Conservation (phyloP, 2,888 invertebrate species). For the Apamea anceps region DNA sequence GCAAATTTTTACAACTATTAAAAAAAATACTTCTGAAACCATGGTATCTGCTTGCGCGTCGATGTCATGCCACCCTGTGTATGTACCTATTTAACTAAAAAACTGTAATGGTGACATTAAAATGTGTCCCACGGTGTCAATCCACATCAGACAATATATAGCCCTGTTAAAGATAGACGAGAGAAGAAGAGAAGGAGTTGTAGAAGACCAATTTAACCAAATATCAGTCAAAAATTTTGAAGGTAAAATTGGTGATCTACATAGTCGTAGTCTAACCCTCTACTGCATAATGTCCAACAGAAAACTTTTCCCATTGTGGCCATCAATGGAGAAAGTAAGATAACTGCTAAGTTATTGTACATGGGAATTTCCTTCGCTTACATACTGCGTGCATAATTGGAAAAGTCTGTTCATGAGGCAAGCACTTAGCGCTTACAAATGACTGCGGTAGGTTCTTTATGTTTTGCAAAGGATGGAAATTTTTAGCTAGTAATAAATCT, state of each 20-base stretch:
- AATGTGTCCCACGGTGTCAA: not conserved
- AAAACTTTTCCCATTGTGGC: slow-evolving; percentile 24
- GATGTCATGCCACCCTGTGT: too few relatives aligned
- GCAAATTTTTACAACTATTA: too few relatives aligned
- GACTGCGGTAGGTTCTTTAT: not conserved
- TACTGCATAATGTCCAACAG: not conserved
- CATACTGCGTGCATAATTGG: slow-evolving; percentile 45
- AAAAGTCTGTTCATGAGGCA: slow-evolving; percentile 50
- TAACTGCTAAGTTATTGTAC: slow-evolving; percentile 29
- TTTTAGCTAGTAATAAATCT: not conserved
- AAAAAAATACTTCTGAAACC: too few relatives aligned
- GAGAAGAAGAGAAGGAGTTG: not conserved
- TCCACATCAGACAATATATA: not conserved
- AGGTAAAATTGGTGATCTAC: not conserved
- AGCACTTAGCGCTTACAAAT: slow-evolving; percentile 37
- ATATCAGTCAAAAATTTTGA: not conserved
- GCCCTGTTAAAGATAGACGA: not conserved
- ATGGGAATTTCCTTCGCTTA: slow-evolving; percentile 46
- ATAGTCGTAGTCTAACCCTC: not conserved
- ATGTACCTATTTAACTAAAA: too few relatives aligned
- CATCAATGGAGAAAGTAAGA: slow-evolving; percentile 51
- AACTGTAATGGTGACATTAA: not conserved
- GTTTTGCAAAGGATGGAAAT: not conserved
- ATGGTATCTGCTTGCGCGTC: too few relatives aligned
- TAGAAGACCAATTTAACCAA: not conserved